Base-by-base conservation (phyloP, 2,888 invertebrate genomes). In the Syrphus vitripennis region DNA sequence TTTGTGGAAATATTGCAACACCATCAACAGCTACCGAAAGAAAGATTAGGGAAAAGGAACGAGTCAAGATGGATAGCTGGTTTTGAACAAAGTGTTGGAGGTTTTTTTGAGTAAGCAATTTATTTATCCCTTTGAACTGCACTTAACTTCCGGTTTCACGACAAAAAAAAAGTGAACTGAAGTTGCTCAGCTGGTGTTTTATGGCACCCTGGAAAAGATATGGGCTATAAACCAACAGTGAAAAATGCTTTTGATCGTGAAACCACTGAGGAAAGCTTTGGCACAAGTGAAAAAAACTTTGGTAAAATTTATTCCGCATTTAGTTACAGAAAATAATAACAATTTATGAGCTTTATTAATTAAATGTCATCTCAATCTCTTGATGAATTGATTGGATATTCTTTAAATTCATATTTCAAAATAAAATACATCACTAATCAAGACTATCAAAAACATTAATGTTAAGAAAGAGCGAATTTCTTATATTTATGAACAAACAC, bases 91-190 rank as follows among this genome's bases (percentile, higher is more conserved):
- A 19, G 63, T 42, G 67, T 67, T 59, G 67, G 71, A 31, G n/a
- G 16, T 40, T 61, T n/a, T 42, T 48, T 63, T 31, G 65, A 57
- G 50, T 34, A 50, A 53, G 29, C 50, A 83, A 69, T 74, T 37
- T 67, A 37, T 45, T 61, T 63, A 34, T 69, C 71, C 61, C 48
- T 81, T 61, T 50, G 71, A 77, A 67, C 34, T 37, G 71, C 45
- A 65, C 67, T 83, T 55, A 70, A 79, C 79, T 71, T 83, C 79
- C 83, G 83, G 74, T 79, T 74, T 48, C 61, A 69, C 61, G 78
- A 72, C 50, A 61, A 45, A 72, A 72, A 65, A 57, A 24, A 34
- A n/a, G 14, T 24, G 26, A 29, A 21, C 19, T 45, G 10, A 29
- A 45, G 26, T 16, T 42, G 12, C 42, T 63, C 26, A 59, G 59